Conservation (phyloP, 2,888 invertebrate species). For the Nyleta sp. region DNA sequence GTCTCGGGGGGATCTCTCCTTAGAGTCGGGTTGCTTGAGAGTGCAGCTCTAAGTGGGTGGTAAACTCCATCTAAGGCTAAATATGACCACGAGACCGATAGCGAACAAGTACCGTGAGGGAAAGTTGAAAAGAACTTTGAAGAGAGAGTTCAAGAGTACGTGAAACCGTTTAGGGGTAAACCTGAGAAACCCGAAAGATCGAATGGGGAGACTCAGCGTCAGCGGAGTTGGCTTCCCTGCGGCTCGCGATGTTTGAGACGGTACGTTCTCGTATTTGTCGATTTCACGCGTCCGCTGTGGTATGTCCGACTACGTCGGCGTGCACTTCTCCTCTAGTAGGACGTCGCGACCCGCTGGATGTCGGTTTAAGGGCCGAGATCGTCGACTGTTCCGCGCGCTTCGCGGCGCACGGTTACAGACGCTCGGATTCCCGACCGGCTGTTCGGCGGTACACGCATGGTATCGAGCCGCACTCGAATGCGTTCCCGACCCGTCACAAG, state of each 20-base stretch:
- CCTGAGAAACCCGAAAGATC: slow-evolving; percentile 84
- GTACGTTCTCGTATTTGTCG: slow-evolving; percentile 43
- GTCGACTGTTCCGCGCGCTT: slow-evolving; percentile 72
- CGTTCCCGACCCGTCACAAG: slow-evolving; percentile 68
- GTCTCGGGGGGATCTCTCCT: slow-evolving; percentile 84
- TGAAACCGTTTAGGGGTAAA: slow-evolving; percentile 84
- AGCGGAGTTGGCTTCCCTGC: slow-evolving; percentile 67
- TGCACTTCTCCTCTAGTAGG: slow-evolving; percentile 83
- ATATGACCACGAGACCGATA: slow-evolving; percentile 86
- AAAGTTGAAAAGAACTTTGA: slow-evolving; percentile 89
- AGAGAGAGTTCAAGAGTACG: slow-evolving; percentile 82
- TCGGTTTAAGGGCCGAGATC: slow-evolving; percentile 80
- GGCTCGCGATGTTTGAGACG: slow-evolving; percentile 69
- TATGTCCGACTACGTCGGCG: slow-evolving; percentile 71
- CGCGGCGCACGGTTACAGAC: slow-evolving; percentile 69
- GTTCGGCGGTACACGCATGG: slow-evolving; percentile 73
- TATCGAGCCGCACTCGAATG: slow-evolving; percentile 74
- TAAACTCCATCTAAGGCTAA: slow-evolving; percentile 84
- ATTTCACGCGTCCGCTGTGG: slow-evolving; percentile 58
- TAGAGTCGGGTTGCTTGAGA: slow-evolving; percentile 85
- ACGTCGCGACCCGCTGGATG: slow-evolving; percentile 84
- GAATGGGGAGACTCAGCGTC: slow-evolving; percentile 72
- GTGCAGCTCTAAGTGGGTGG: slow-evolving; percentile 85
- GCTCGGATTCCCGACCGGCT: slow-evolving; percentile 76
- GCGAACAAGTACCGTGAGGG: slow-evolving; percentile 87